Percentiles rank a stretch among this genome's conserved stretches.
phyloP scores from a whole-genome alignment of 2,888 invertebrate genomes.

The Bhutanitis thaidina region DNA sequence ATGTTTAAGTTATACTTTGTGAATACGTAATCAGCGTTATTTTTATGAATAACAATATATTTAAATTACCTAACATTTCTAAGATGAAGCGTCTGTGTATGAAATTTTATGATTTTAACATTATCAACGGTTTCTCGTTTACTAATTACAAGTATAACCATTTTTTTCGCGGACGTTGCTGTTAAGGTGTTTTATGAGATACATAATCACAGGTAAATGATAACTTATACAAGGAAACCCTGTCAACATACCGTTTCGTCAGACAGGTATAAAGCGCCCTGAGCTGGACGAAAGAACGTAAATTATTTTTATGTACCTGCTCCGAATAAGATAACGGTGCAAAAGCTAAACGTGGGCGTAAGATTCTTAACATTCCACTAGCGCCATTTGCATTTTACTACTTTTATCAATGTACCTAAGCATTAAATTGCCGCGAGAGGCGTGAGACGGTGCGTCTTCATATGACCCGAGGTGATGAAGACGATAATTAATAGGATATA shows the following conservation, averaged over 20 bases:
- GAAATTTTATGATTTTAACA: too few species aligned
- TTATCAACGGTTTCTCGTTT: too few species aligned
- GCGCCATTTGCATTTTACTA: constrained; percentile 75
- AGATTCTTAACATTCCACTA: constrained; percentile 72
- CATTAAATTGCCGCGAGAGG: constrained; percentile 57
- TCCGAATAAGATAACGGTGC: constrained; percentile 63
- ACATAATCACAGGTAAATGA: constrained; percentile 10
- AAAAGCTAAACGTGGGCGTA: constrained; percentile 51
- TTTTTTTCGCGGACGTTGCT: too few species aligned
- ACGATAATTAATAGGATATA: constrained; percentile 7
- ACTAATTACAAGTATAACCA: too few species aligned
- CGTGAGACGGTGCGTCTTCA: constrained; percentile 51
- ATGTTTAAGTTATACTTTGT: background rate
- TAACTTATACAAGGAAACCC: constrained; percentile 11
- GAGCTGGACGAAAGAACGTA: constrained; percentile 17
- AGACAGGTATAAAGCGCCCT: constrained; percentile 1
- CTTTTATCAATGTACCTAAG: constrained; percentile 69
- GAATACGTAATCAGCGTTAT: too few species aligned
- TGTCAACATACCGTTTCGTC: constrained; percentile 12
- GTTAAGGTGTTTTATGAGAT: constrained; percentile 6
- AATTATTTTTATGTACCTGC: constrained; percentile 28
- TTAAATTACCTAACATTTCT: too few species aligned
- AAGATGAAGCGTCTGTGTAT: too few species aligned
- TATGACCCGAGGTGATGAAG: constrained; percentile 36
- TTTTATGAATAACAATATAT: too few species aligned